Conservation (phyloP, 2,113 vertebrate species). For the Enhydra lutris region DNA sequence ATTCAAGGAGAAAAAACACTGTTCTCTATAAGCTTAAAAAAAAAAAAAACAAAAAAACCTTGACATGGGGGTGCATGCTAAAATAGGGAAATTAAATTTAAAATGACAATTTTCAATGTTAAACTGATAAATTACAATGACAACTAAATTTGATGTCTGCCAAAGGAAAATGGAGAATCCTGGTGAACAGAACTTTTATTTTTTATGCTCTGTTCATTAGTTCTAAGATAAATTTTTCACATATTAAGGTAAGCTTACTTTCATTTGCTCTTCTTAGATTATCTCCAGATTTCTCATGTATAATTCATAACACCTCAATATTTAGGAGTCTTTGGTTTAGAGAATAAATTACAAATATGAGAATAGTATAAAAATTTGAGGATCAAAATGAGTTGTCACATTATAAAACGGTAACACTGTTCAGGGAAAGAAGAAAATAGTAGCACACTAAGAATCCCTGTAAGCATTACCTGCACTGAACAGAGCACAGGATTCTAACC, state of each 20-base stretch:
- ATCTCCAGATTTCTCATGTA: not conserved
- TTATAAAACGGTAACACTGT: not conserved
- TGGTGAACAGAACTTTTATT: not conserved
- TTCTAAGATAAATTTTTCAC: not conserved
- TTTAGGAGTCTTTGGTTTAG: not conserved
- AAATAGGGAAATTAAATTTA: not conserved
- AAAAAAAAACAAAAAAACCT: not conserved
- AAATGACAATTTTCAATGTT: not conserved
- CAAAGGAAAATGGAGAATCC: not conserved
- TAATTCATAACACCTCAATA: not conserved
- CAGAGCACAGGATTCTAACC: not conserved
- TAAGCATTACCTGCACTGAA: not conserved
- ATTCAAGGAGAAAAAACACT: conserved; percentile 9
- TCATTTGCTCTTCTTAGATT: not conserved
- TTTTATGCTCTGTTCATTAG: not conserved
- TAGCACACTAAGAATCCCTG: not conserved
- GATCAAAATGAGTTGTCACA: not conserved
- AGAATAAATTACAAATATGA: not conserved
- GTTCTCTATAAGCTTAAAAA: not conserved
- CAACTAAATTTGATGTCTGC: not conserved
- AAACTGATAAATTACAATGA: not conserved
- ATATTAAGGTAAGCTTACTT: not conserved
- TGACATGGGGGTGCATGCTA: not conserved
- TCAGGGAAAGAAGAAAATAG: not conserved
- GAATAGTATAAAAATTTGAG: not conserved